Conservation (phyloP, 2,113 vertebrate genomes). For the Cyprinus carpio region DNA sequence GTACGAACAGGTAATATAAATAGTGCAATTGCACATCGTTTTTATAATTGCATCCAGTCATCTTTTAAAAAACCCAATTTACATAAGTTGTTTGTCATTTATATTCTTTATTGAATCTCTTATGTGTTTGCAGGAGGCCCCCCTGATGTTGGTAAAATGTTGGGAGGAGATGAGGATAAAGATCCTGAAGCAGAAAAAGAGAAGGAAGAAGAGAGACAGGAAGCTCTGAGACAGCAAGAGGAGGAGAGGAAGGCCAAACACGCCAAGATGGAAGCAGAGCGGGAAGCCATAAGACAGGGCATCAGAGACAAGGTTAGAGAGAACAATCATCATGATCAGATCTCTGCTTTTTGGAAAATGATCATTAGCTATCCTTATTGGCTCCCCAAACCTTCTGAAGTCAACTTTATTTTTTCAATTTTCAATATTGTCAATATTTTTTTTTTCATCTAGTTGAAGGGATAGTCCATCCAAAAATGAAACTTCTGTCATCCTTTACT, state of each 20-base stretch:
- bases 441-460: too few species aligned
- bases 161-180: conserved; percentile 96
- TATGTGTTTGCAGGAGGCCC: conserved; percentile 76
- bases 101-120: not conserved
- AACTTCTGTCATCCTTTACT: too few species aligned
- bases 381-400: too few species aligned
- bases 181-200: conserved; percentile 92
- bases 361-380: too few species aligned
- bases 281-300: conserved; percentile 95
- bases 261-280: conserved; percentile 93
- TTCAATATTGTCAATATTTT: too few species aligned
- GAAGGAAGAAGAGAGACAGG: conserved; percentile 96
- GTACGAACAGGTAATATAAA: too few species aligned
- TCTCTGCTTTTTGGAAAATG: too few species aligned
- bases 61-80: not conserved
- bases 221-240: conserved; percentile 94
- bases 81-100: too few species aligned
- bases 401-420: too few species aligned
- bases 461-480: too few species aligned
- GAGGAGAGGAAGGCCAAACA: conserved; percentile 98
- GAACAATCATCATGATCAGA: not conserved
- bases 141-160: conserved; percentile 98
- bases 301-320: conserved; percentile 92
- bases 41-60: not conserved
- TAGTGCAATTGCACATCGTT: too few species aligned